Base-by-base conservation (phyloP, 2,888 invertebrate genomes). In the Apamea anceps region DNA sequence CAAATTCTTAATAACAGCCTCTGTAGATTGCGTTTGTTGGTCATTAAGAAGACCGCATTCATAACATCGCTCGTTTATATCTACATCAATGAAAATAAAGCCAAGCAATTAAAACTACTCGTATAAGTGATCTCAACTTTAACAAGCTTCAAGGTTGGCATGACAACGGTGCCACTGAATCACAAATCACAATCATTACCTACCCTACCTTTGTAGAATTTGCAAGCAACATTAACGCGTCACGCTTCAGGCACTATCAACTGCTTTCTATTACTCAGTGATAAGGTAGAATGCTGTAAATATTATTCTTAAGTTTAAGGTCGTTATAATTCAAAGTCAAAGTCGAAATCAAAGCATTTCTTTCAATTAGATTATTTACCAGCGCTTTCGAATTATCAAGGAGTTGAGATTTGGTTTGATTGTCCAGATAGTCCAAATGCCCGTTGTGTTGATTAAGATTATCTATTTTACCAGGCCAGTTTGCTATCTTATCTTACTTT, bases 161-260 rank as follows among this genome's bases (percentile, higher is more conserved):
- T 85, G 65, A 28, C 75, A 89, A 84, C 82, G 71, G 79, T 88
- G 89, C 81, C 88, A 89, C 74, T 82, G 89, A 86, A 78, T 86
- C 83, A 84, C 82, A 87, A 85, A 88, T 82, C 82, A 82, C 80
- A 82, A 86, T 86, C 76, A 89, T 89, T 89, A 87, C 79, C 67
- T 80, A 77, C 86, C 74, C 42, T 88, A 89, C 84, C 85, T 81
- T 89, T 70, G 83, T 75, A 86, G 80, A 85, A 89, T 85, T 90
- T 88, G 82, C 84, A 85, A 77, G 80, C 81, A 84, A 79, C 87
- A 82, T 87, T 85, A 89, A 84, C 77, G 85, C 85, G 84, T 87
- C 83, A 89, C 82, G 90, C 79, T 84, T 82, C 77, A 81, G 76
- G 75, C 72, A 79, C 45, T 80, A 80, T 78, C 85, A 81, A 76